Conservation (phyloP, 1,140 invertebrate species). For the Luehdorfia chinensis region DNA sequence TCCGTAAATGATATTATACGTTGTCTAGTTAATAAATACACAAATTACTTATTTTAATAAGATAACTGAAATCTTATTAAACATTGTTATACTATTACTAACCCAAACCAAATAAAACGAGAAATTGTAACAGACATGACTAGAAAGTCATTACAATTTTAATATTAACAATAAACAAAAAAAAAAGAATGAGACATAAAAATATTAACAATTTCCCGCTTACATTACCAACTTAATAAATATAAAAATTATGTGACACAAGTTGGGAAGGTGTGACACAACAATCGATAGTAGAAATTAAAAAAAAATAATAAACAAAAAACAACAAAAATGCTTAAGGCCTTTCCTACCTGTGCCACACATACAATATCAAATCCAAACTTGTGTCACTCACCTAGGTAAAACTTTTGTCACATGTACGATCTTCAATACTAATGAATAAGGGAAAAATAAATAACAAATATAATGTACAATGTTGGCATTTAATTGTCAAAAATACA, state of each 20-base stretch:
- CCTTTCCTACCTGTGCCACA: constrained; percentile 76
- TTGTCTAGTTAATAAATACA: too few species aligned
- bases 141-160: too few species aligned
- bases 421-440: constrained; percentile 16
- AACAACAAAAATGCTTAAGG: constrained; percentile 19
- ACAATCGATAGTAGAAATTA: constrained; percentile 23
- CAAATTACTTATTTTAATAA: too few species aligned
- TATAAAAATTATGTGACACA: constrained; percentile 65
- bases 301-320: constrained; percentile 23
- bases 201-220: constrained; percentile 19
- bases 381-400: constrained; percentile 72
- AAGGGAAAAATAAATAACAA: constrained; percentile 17
- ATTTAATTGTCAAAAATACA: constrained; percentile 14
- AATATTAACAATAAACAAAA: not conserved
- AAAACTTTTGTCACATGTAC: constrained; percentile 17
- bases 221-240: constrained; percentile 15
- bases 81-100: too few species aligned
- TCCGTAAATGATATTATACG: too few species aligned
- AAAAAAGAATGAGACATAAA: too few species aligned
- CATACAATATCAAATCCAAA: constrained; percentile 51
- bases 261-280: constrained; percentile 74
- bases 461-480: constrained; percentile 4
- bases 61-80: too few species aligned
- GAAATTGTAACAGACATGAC: too few species aligned
- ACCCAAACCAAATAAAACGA: too few species aligned